Base-by-base conservation (phyloP, 2,113 vertebrate species). In the Parus major region DNA sequence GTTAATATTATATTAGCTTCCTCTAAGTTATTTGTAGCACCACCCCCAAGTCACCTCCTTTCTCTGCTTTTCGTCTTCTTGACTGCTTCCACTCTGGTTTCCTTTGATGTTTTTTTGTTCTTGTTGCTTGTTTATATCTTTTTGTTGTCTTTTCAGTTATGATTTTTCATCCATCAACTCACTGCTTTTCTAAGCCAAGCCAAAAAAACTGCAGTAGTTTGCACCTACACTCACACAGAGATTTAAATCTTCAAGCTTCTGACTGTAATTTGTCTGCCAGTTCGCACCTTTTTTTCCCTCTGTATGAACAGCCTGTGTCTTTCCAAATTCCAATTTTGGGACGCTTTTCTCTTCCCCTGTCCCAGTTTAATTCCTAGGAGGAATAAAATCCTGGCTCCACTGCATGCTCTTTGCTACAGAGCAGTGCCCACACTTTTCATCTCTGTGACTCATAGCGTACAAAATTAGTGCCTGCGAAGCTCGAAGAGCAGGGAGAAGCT, bases 371-470 rank as follows among this genome's bases (percentile, higher is more conserved):
- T 80, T 95, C 70, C 78, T 91, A n/a, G 70, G 75, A 94, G 47
- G 90, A 94, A 88, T 88, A 73, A 93, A 92, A 88, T 35, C 20
- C 64, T 93, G 75, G 66, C 88, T 90, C 47, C 46, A 8, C 68
- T 85, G 75, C 33, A 27, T 66, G 68, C 88, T 93, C 92, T 82
- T 93, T 93, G 85, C 93, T 88, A 77, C 66, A 77, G 79, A 92
- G 93, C 80, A 90, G 68, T 90, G 86, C 95, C 92, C 88, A 95
- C 94, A 86, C 82, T 90, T 95, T 86, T 91, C 68, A 46, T 96
- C 55, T 86, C 71, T 66, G 52, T 96, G 96, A 96, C 92, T 96
- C 93, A 97, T 55, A 90, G 57, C 0, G 0, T 90, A 80, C 76
- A 66, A 93, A 96, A 95, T 97, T 95, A 97, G 96, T 92, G 88